phyloP scores from a whole-genome alignment of 2,888 invertebrate species.

The Erannis defoliaria region DNA sequence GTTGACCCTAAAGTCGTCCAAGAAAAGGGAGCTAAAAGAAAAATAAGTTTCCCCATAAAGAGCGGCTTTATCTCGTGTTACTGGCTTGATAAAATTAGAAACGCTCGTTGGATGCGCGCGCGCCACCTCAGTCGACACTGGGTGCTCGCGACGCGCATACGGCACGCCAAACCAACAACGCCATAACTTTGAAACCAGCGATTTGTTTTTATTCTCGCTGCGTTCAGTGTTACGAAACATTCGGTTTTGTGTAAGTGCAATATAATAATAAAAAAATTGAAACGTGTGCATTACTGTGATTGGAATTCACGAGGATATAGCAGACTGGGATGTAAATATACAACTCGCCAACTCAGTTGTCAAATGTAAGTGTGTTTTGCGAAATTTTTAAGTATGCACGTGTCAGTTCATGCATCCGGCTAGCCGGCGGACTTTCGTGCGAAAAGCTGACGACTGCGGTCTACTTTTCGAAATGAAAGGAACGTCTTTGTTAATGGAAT shows the following conservation, averaged over 20 bases:
- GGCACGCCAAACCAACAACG: constrained; percentile 41
- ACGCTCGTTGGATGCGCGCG: constrained; percentile 56
- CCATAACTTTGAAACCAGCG: constrained; percentile 53
- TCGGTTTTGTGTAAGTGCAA: constrained; percentile 68
- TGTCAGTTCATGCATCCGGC: constrained; percentile 44
- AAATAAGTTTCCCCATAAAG: constrained; percentile 78
- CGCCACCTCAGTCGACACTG: constrained; percentile 57
- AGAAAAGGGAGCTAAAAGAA: constrained; percentile 63
- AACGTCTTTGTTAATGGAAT: constrained; percentile 6
- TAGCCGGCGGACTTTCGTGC: constrained; percentile 43
- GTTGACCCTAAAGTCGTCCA: constrained; percentile 1
- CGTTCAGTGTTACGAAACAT: constrained; percentile 51
- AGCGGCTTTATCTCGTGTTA: constrained; percentile 84
- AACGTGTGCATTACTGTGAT: constrained; percentile 46
- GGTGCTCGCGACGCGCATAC: constrained; percentile 60
- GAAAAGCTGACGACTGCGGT: constrained; percentile 29
- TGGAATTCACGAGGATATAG: constrained; percentile 37
- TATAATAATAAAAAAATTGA: constrained; percentile 38
- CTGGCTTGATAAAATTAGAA: constrained; percentile 84
- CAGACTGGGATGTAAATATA: constrained; percentile 47
- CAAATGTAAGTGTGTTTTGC: constrained; percentile 42
- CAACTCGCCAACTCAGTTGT: constrained; percentile 19
- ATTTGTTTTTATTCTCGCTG: constrained; percentile 59
- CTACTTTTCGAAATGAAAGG: constrained; percentile 30
- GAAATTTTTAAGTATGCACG: constrained; percentile 43